Percentiles rank a stretch among this genome's conserved stretches.
These are phyloP conservation scores for Helicoverpa armigera DNA, from an alignment of 1,140 invertebrate genomes.

Conservation along the genomic window DNA sequence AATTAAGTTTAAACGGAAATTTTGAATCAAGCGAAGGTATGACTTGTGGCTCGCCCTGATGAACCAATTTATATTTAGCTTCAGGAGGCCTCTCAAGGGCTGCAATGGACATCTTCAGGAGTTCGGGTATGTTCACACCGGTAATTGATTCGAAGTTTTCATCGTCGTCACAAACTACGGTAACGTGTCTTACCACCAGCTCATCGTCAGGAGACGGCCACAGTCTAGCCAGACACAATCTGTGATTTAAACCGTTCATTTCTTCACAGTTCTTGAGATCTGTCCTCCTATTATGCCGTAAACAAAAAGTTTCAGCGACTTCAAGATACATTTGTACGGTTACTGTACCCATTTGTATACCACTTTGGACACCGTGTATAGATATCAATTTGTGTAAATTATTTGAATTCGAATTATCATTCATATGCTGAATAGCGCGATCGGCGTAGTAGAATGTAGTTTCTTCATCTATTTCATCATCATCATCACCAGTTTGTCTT, in stretches of 20 bases:
- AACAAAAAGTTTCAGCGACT: constrained; percentile 72
- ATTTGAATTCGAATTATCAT: constrained; percentile 64
- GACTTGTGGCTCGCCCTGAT: constrained; percentile 66
- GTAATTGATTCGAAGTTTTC: constrained; percentile 62
- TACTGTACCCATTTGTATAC: constrained; percentile 61
- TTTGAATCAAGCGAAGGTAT: constrained; percentile 68
- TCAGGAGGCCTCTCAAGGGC: constrained; percentile 64
- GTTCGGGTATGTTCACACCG: constrained; percentile 61
- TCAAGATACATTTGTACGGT: constrained; percentile 76
- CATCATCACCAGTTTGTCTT: constrained; percentile 58
- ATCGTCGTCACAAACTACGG: constrained; percentile 71
- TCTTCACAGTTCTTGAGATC: constrained; percentile 68
- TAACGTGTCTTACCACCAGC: constrained; percentile 62
- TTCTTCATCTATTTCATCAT: constrained; percentile 74
- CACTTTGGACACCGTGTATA: constrained; percentile 65
- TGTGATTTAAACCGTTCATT: constrained; percentile 68
- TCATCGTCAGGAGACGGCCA: constrained; percentile 73
- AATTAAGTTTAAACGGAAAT: constrained; percentile 65
- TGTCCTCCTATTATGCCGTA: constrained; percentile 61
- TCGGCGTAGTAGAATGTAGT: constrained; percentile 72
- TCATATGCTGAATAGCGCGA: constrained; percentile 66
- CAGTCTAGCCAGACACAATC: constrained; percentile 67
- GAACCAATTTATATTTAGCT: constrained; percentile 65
- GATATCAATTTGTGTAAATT: constrained; percentile 74
- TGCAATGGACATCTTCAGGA: constrained; percentile 63